Evolutionary conservation across 2,888 invertebrate species (phyloP).

Genomic region (Laspeyria flexula): DNA sequence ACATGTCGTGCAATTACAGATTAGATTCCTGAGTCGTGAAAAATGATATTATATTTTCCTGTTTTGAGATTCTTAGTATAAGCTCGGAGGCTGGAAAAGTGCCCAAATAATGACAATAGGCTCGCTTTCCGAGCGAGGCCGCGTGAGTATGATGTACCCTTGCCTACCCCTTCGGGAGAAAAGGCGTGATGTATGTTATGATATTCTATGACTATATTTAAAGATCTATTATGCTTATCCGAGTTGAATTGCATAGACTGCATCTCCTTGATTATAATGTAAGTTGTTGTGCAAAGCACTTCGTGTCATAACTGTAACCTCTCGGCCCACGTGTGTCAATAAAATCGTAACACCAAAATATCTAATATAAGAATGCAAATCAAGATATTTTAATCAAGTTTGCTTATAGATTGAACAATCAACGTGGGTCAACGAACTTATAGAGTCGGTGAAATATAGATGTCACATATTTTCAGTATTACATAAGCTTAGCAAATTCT

Average conservation of each 20-base stretch:
- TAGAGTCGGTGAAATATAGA: neutral
- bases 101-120: too few species aligned
- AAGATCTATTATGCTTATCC: neutral
- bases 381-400: neutral
- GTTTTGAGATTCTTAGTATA: too few species aligned
- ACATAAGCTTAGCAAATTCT: neutral
- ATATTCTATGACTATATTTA: neutral
- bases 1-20: too few species aligned
- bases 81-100: too few species aligned
- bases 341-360: constrained; percentile 20
- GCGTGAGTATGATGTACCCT: too few species aligned
- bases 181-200: too few species aligned
- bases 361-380: constrained; percentile 26
- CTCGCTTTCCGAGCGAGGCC: too few species aligned
- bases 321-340: constrained; percentile 23
- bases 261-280: constrained; percentile 12
- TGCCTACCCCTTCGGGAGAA: too few species aligned
- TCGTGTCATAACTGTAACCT: constrained; percentile 35
- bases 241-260: neutral
- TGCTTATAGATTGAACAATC: constrained; percentile 12
- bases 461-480: neutral
- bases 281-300: constrained; percentile 16
- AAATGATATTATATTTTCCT: too few species aligned
- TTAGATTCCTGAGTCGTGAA: too few species aligned
- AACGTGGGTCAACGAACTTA: constrained; percentile 7